Percentiles rank a stretch among this genome's conserved stretches.
Conservation (phyloP, 2,113 vertebrate species). For the Prinia subflava region DNA sequence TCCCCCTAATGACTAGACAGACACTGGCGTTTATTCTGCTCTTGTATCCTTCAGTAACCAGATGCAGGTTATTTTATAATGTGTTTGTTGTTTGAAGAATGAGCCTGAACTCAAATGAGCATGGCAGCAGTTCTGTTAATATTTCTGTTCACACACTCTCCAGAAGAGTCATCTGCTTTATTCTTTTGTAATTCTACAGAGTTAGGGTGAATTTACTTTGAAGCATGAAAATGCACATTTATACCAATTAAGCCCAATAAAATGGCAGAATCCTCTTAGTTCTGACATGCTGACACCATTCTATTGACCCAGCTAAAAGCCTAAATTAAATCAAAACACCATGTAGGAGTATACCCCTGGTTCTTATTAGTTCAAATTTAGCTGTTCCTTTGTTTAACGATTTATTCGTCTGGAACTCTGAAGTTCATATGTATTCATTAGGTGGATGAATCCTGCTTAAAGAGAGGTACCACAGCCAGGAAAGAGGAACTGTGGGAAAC, state of each 20-base stretch:
- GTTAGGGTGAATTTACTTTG: not conserved
- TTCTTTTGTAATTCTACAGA: not conserved
- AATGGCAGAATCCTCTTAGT: not conserved
- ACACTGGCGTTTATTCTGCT: not conserved
- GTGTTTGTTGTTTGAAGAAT: not conserved
- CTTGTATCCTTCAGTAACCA: not conserved
- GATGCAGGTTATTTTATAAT: not conserved
- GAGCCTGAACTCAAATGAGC: not conserved
- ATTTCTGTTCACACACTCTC: not conserved
- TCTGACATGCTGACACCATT: not conserved
- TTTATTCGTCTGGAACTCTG: not conserved
- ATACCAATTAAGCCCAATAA: not conserved
- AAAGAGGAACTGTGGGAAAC: not conserved
- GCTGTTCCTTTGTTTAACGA: not conserved
- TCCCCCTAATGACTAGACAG: not conserved
- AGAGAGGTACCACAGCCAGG: not conserved
- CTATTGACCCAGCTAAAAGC: not conserved
- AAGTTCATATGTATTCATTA: not conserved
- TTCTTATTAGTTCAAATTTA: not conserved
- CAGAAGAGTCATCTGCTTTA: not conserved
- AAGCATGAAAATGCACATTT: not conserved
- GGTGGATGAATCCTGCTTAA: not conserved
- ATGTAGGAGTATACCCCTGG: not conserved
- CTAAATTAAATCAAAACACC: not conserved
- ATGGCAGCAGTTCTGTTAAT: not conserved